These are phyloP conservation scores for Raja brachyura DNA, from an alignment of 2,113 vertebrate species.

Conservation along the genomic window DNA sequence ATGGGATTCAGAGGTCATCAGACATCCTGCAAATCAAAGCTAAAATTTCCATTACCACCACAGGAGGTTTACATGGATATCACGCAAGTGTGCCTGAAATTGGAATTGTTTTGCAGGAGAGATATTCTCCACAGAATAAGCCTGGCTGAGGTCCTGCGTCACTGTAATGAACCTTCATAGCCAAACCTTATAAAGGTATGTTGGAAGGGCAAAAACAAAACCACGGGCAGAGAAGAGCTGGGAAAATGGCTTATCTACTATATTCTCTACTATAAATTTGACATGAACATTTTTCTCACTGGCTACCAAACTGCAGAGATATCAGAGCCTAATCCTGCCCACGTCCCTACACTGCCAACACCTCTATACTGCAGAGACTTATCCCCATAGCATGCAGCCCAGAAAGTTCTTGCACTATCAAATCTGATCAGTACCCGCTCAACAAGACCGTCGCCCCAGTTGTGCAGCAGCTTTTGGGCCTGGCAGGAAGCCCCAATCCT, in stretches of 20 bases:
- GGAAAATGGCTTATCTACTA: too few relatives aligned
- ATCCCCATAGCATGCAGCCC: background rate
- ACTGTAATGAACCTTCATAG: background rate
- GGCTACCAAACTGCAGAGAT: background rate
- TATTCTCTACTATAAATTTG: background rate
- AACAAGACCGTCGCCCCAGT: background rate
- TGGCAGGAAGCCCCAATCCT: conserved; percentile 24
- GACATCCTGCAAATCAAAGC: background rate
- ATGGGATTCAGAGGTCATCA: background rate
- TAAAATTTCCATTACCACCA: background rate
- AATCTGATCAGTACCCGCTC: background rate
- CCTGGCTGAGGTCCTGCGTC: background rate
- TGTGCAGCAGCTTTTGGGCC: background rate
- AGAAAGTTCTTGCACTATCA: background rate
- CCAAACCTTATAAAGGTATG: too few relatives aligned
- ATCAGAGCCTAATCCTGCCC: background rate
- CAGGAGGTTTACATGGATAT: background rate
- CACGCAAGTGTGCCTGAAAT: background rate
- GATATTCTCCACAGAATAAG: background rate
- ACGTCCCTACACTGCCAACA: background rate
- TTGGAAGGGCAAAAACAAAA: background rate
- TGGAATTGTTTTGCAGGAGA: background rate
- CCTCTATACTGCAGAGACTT: background rate
- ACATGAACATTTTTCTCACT: background rate
- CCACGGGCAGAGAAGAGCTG: background rate